Base-by-base conservation (phyloP, 2,888 invertebrate genomes). In the Thymelicus lineola region DNA sequence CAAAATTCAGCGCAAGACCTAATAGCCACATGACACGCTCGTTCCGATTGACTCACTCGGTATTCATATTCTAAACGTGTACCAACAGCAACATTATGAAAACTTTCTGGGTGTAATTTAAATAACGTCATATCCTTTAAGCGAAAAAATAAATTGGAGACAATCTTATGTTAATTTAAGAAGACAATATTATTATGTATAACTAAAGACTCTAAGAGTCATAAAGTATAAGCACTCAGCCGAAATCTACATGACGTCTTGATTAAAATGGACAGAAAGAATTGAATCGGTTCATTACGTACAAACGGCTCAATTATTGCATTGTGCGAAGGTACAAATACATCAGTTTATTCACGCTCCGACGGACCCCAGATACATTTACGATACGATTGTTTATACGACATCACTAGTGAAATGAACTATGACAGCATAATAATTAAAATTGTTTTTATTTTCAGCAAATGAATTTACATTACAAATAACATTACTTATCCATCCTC, bases 241-340 rank as follows among this genome's bases (percentile, higher is more conserved):
- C 65, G 14, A 57, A 57, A 57, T 38, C 53, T 57, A 45, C 46
- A 42, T 55, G n/a, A n/a, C n/a, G 20, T 28, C 35, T 48, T 48
- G 57, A 62, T 55, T 55, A 55, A 62, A 57, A 55, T 42, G 28
- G 55, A 62, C 67, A 61, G 55, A 62, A 14, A 50, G 61, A 28
- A 66, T 64, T 60, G 58, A 66, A 66, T 72, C 72, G 71, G 74
- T 62, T 67, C 70, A 75, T 77, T 72, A 73, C 68, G 46, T 71
- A 73, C 73, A 73, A 74, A 75, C 75, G 74, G 72, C 75, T 75
- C 74, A 75, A 76, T 76, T 65, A 74, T 73, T 71, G 55, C 62
- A 71, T 69, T 48, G 71, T 69, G 67, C 48, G 53, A 69, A 71
- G 9, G 15, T 45, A 58, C 55, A 2, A 38, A 15, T 67, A 75